Evolutionary conservation across 2,888 invertebrate genomes (phyloP), one percentile per base, ranked within the genome.

Genomic region (Monoplex corrugatus): DNA sequence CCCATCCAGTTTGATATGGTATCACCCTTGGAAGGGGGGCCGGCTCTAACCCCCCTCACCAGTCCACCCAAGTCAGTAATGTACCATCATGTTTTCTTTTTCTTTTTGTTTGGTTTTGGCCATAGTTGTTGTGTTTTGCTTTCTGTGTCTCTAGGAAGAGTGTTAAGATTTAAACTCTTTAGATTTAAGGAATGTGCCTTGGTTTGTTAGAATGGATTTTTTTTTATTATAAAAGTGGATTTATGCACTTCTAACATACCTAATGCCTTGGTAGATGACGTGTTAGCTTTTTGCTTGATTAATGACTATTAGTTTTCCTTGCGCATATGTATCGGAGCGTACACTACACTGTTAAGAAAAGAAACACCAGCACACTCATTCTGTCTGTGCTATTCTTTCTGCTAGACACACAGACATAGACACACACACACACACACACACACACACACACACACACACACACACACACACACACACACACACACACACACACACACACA

Each of bases 1-100:
- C 96, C 96, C 32, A 96, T 96, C 89, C 96, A 96, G 93, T 96
- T 96, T 94, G 96, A 96, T 91, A 93, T 96, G 92, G 94, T 95
- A 45, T 93, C 96, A 19, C 95, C 95, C 13, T 93, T 92, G 50
- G 95, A 96, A 44, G 95, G 92, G 91, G 92, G 91, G 91, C 90
- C 87, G 83, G 93, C 89, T 92, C 91, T 88, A n/a, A 88, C 91
- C 90, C 94, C 88, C 89, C 91, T 84, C 92, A 94, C 95, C 87
- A 95, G 95, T 68, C 95, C 95, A 72, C 95, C 95, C 92, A 95
- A 94, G 96, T 96, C 93, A 94, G 95, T 95, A 91, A 78, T 16
- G 63, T 50, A 35, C 78, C 78, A 50, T 44, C 32, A 68, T 68
- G n/a, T 16, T 68, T 16, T 68, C 10, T 10, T 38, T 16, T 63